Conservation (phyloP, 2,888 invertebrate genomes). For the Euphydryas editha region DNA sequence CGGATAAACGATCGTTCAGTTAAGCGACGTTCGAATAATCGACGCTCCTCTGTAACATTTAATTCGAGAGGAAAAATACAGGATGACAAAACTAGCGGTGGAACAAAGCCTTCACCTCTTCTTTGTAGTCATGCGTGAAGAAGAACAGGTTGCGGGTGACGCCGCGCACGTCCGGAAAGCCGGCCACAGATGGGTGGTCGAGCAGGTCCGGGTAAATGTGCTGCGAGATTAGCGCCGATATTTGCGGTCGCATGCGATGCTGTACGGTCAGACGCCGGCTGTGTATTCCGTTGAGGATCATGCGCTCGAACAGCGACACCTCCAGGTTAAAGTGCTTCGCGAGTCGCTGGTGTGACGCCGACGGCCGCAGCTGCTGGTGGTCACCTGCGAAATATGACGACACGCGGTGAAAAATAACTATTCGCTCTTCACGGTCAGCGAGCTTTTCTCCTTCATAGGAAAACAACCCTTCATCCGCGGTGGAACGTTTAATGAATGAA, state of each 20-base stretch:
- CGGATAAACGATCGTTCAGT: no score
- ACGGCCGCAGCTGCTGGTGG: conserved; percentile 91
- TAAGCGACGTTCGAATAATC: no score
- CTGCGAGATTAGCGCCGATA: conserved; percentile 83
- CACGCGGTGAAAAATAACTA: no score
- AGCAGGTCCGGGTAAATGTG: conserved; percentile 86
- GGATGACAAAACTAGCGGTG: no score
- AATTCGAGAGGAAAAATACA: no score
- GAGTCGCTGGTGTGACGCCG: conserved; percentile 86
- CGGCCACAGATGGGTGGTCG: conserved; percentile 84
- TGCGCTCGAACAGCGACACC: conserved; percentile 91
- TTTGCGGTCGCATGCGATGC: conserved; percentile 89
- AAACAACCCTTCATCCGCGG: no score
- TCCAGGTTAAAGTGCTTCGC: conserved; percentile 87
- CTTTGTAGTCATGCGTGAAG: conserved; percentile 84
- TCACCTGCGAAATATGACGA: no score
- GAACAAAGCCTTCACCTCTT: conserved; percentile 77
- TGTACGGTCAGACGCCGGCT: conserved; percentile 86
- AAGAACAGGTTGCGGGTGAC: conserved; percentile 87
- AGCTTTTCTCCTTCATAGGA: no score
- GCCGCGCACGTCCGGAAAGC: conserved; percentile 84
- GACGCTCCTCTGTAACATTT: no score
- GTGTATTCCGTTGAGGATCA: conserved; percentile 87
- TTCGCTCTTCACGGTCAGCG: no score
- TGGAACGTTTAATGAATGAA: no score